A percentile compares a stretch with the other conserved stretches of the same genome.
Evolutionary conservation across 2,113 vertebrate species (phyloP).

Genomic region (Tenebrosternarchus preto): DNA sequence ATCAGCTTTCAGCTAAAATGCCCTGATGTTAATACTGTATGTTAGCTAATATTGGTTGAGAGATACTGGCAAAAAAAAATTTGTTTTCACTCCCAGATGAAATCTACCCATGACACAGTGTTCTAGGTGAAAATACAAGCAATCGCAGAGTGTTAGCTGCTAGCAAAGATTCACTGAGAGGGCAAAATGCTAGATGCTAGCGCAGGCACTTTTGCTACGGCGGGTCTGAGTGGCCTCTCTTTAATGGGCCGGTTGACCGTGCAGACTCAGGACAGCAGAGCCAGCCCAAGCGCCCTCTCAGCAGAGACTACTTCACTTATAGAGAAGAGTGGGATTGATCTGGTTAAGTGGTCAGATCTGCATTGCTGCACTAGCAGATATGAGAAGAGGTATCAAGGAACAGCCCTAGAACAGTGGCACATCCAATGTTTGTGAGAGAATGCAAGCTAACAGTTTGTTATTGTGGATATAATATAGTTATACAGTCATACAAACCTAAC

Average conservation of each 20-base stretch:
- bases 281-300: slow-evolving; percentile 40
- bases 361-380: slow-evolving; percentile 41
- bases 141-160: slow-evolving; percentile 43
- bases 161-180: slow-evolving; percentile 48
- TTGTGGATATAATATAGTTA: not conserved
- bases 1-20: too few species aligned
- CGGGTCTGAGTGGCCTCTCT: slow-evolving; percentile 38
- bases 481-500: not conserved
- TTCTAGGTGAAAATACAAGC: slow-evolving; percentile 30
- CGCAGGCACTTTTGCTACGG: slow-evolving; percentile 48
- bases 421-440: not conserved
- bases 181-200: slow-evolving; percentile 54
- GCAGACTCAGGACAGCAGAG: slow-evolving; percentile 39
- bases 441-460: not conserved
- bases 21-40: too few species aligned
- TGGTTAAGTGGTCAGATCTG: slow-evolving; percentile 41
- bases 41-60: too few species aligned
- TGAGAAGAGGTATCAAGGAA: slow-evolving; percentile 19
- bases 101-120: slow-evolving; percentile 15
- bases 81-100: slow-evolving; percentile 7
- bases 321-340: slow-evolving; percentile 40
- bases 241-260: slow-evolving; percentile 52
- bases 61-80: not conserved
- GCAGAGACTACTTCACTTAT: slow-evolving; percentile 41
- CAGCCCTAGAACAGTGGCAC: not conserved